Conservation (phyloP, 1,140 invertebrate species). For the Argopecten irradians region DNA sequence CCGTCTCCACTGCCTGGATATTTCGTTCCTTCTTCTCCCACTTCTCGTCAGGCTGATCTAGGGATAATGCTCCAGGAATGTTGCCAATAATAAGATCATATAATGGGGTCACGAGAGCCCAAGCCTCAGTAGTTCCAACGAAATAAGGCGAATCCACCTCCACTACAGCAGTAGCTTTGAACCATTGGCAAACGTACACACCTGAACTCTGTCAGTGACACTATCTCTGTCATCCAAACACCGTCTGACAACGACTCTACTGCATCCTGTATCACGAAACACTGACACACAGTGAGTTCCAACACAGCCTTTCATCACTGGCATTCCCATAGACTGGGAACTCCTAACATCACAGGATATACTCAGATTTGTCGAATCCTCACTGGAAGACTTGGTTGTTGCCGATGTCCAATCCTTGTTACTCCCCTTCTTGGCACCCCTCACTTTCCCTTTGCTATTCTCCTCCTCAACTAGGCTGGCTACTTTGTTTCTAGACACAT, state of each 20-base stretch:
- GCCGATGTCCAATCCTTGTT: no score
- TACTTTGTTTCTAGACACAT: no score
- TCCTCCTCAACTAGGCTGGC: no score
- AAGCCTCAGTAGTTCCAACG: neutral
- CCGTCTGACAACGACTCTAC: neutral
- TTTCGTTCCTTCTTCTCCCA: neutral
- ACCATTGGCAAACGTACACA: constrained; percentile 19
- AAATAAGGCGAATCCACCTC: constrained; percentile 32
- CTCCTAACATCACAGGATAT: no score
- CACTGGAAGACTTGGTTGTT: no score
- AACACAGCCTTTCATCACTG: no score
- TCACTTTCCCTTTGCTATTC: no score
- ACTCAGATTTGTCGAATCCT: no score
- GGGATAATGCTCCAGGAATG: neutral
- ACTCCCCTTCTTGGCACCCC: no score
- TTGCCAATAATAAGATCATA: constrained; percentile 38
- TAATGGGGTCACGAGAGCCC: neutral
- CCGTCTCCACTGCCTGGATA: neutral
- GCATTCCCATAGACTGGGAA: no score
- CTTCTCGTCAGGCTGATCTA: neutral
- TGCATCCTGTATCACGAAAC: constrained; percentile 36
- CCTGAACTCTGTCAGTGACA: neutral
- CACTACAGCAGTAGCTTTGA: constrained; percentile 24
- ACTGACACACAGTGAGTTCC: constrained; percentile 15
- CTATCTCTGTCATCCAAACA: neutral